Evolutionary conservation across 1,140 invertebrate species (phyloP).

Genomic region (Odontomachus brunneus): DNA sequence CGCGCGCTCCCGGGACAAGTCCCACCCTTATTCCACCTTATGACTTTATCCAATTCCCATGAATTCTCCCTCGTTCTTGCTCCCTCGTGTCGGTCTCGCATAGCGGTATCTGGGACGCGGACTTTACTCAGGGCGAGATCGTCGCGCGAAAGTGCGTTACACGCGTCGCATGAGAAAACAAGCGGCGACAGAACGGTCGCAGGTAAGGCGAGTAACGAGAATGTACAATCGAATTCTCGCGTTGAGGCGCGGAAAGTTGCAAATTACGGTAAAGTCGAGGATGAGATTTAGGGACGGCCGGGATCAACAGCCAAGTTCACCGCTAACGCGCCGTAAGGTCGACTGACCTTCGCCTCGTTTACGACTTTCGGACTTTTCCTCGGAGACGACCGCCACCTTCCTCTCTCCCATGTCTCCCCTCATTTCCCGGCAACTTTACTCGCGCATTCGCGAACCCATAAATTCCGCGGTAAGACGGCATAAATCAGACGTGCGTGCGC

Average conservation of each 20-base stretch:
- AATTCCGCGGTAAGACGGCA: conserved; percentile 70
- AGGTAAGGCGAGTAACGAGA: conserved; percentile 21
- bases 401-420: neutral
- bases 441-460: conserved; percentile 59
- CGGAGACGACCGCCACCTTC: conserved; percentile 2
- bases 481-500: conserved; percentile 71
- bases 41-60: conserved; percentile 63
- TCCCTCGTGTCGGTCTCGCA: conserved; percentile 4
- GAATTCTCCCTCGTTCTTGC: conserved; percentile 34
- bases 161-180: conserved; percentile 36
- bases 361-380: conserved; percentile 67
- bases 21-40: conserved; percentile 60
- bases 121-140: conserved; percentile 34
- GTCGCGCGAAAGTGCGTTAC: conserved; percentile 30
- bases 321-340: neutral
- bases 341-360: conserved; percentile 40
- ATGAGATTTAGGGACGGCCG: conserved; percentile 11
- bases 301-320: conserved; percentile 9
- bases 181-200: conserved; percentile 23
- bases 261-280: conserved; percentile 20
- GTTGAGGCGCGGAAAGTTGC: neutral
- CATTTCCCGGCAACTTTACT: conserved; percentile 54
- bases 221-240: conserved; percentile 9
- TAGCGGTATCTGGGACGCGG: neutral
- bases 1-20: conserved; percentile 2